These are phyloP conservation scores for Ophioderma brevispina DNA, from an alignment of 35 echinoderm and acorn worm genomes.

Conservation along the genomic window DNA sequence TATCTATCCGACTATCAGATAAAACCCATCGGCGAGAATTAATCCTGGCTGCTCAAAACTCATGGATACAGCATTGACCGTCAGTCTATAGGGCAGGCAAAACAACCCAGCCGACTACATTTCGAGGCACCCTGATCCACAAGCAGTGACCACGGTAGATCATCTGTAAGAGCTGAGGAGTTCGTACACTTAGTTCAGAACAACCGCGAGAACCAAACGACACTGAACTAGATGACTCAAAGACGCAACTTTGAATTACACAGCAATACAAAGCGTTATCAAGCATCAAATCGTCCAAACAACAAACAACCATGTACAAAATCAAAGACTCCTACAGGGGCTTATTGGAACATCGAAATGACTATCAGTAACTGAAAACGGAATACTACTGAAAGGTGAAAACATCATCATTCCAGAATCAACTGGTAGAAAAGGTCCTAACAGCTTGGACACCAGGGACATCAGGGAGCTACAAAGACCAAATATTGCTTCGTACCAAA, in stretches of 20 bases:
- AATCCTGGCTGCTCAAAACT: not conserved
- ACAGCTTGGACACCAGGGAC: no score
- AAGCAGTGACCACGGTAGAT: not conserved
- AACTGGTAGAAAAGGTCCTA: not conserved
- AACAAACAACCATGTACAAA: not conserved
- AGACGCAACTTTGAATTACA: not conserved
- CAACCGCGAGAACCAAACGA: not conserved
- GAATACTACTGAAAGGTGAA: not conserved
- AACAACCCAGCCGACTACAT: not conserved
- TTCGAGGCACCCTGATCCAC: not conserved
- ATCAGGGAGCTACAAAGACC: not conserved
- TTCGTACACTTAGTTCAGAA: not conserved
- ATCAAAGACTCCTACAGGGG: not conserved
- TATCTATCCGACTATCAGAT: no score
- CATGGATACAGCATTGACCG: not conserved
- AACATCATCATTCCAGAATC: not conserved
- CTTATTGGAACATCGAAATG: not conserved
- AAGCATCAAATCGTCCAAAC: not conserved
- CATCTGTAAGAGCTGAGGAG: not conserved
- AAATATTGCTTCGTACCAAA: no score
- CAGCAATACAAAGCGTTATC: not conserved
- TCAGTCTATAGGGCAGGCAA: not conserved
- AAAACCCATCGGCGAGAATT: not conserved
- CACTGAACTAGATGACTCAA: not conserved
- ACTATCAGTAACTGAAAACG: not conserved